Conservation (phyloP, 2,113 vertebrate genomes). For the Trogon surrucura region DNA sequence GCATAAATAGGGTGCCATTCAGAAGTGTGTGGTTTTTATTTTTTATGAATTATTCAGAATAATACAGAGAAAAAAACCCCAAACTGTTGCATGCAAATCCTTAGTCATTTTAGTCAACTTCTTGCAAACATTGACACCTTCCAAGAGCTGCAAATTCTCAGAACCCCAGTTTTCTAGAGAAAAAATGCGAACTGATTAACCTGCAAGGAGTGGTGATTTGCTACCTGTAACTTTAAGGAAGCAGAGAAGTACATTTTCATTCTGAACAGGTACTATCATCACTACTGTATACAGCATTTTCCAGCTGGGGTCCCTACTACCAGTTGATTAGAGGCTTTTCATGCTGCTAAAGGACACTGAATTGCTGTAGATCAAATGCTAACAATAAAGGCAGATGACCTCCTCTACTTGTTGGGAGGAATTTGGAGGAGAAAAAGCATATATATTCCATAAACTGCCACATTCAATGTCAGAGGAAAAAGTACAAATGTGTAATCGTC, state of each 20-base stretch:
- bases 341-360: constrained; percentile 40
- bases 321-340: constrained; percentile 48
- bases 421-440: constrained; percentile 14
- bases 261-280: constrained; percentile 1
- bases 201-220: background rate
- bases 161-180: background rate
- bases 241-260: constrained; percentile 20
- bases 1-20: background rate
- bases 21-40: background rate
- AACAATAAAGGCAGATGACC: background rate
- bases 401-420: constrained; percentile 7
- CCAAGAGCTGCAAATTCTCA: background rate
- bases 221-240: constrained; percentile 14
- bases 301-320: background rate
- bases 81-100: background rate
- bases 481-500: background rate
- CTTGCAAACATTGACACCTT: background rate
- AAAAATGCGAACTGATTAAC: background rate
- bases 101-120: background rate
- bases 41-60: background rate
- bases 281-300: background rate
- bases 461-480: background rate
- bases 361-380: constrained; percentile 50
- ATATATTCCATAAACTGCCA: background rate
- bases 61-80: background rate